These are phyloP conservation scores for Heliconius hewitsoni DNA, from an alignment of 1,140 invertebrate species.

Conservation along the genomic window DNA sequence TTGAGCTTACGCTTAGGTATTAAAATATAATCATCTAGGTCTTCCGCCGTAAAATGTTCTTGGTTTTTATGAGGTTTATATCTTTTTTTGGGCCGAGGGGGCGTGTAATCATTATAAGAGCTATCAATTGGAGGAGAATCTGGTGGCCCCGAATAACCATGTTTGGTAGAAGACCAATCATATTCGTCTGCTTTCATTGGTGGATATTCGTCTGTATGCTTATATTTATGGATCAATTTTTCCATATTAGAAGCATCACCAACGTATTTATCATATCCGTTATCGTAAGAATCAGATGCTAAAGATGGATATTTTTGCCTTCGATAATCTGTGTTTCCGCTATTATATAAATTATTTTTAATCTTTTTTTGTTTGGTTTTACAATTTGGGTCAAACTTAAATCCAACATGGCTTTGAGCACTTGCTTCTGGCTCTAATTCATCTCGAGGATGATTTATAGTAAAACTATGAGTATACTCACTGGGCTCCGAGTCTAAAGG, in stretches of 20 bases:
- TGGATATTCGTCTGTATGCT: conserved; percentile 47
- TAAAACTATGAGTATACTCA: conserved; percentile 68
- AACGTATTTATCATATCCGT: conserved; percentile 60
- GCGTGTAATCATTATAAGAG: conserved; percentile 57
- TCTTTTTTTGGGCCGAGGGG: conserved; percentile 66
- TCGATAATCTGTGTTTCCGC: conserved; percentile 55
- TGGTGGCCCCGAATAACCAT: conserved; percentile 53
- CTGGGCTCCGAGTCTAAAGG: conserved; percentile 61
- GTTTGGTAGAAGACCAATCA: conserved; percentile 50
- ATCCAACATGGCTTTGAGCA: conserved; percentile 61
- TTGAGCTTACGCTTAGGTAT: conserved; percentile 73
- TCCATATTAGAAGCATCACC: conserved; percentile 56
- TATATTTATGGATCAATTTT: conserved; percentile 50
- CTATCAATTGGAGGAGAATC: conserved; percentile 56
- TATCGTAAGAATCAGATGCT: conserved; percentile 49
- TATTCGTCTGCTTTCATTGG: conserved; percentile 56
- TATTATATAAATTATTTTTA: conserved; percentile 53
- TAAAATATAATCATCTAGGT: conserved; percentile 67
- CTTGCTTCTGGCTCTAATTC: conserved; percentile 52
- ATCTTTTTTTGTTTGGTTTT: conserved; percentile 69
- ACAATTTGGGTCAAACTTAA: conserved; percentile 64
- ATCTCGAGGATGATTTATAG: conserved; percentile 67
- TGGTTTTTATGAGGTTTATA: conserved; percentile 58
- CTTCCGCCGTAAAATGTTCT: conserved; percentile 53
- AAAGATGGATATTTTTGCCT: conserved; percentile 60